phyloP scores from a whole-genome alignment of 2,113 vertebrate genomes.

The Cyrtonyx montezumae region DNA sequence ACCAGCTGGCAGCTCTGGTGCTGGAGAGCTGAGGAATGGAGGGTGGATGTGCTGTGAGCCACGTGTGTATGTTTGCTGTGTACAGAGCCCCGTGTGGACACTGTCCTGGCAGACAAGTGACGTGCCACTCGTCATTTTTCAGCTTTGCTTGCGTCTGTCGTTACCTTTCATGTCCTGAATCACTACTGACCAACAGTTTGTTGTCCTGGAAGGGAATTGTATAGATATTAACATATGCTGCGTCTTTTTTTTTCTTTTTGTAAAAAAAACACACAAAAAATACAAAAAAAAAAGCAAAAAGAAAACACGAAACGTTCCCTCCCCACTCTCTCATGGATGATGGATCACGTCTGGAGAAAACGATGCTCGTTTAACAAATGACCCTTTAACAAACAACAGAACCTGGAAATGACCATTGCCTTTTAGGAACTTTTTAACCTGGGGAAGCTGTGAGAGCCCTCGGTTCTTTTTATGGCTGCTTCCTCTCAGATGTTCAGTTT shows the following conservation, averaged over 20 bases:
- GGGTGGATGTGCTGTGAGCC: constrained; percentile 20
- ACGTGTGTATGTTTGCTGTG: constrained; percentile 39
- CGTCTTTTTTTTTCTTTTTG: constrained; percentile 21
- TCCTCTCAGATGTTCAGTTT: not conserved
- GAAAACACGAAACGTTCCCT: not conserved
- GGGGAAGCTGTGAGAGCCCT: not conserved
- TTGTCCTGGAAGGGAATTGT: constrained; percentile 61
- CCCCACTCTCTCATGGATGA: not conserved
- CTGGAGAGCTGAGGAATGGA: constrained; percentile 12
- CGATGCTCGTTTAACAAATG: constrained; percentile 15
- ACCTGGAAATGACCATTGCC: constrained; percentile 53
- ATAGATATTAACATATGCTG: constrained; percentile 62
- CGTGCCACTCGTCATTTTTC: not conserved
- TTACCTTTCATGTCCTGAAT: constrained; percentile 52
- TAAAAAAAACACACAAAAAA: not conserved
- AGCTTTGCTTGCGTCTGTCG: constrained; percentile 13
- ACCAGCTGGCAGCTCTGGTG: constrained; percentile 13
- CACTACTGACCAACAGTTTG: constrained; percentile 62
- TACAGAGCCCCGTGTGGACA: constrained; percentile 47
- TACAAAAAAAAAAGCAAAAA: no score
- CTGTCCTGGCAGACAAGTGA: constrained; percentile 42
- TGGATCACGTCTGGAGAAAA: not conserved
- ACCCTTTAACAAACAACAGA: not conserved
- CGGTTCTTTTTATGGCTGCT: not conserved
- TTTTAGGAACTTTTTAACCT: constrained; percentile 19